Evolutionary conservation across 2,113 vertebrate genomes (phyloP), one percentile per base, ranked within the genome.

Genomic region (Sorex araneus): DNA sequence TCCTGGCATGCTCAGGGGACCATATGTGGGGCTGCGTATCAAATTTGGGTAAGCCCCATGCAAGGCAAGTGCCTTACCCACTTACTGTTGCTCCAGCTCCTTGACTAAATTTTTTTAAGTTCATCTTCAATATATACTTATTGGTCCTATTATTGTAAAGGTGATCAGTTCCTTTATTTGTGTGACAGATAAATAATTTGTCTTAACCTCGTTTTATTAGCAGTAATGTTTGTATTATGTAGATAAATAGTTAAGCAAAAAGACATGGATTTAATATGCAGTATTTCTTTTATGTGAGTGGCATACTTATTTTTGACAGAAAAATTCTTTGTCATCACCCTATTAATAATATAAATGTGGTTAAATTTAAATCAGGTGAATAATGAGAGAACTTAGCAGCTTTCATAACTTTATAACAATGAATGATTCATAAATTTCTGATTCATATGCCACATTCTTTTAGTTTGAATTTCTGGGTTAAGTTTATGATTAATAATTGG

Each of bases 331-430:
- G 16, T 8, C 43, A 66, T 86, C 5, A 67, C 25, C 8, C 77
- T 90, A 40, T 87, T 71, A 77, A 25, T 74, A 67, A 36, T 73
- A 70, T 74, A 66, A 84, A 82, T 50, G 3, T 78, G 54, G 45
- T 19, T 87, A 57, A 74, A 3, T 80, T 81, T 45, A 74, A 77
- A 64, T 54, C 8, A 25, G 4, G 63, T 81, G 23, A 60, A 84
- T 3, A 73, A 30, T 40, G 23, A 85, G 87, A 92, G 4, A 81
- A 64, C 13, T 69, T 7, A 10, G 30, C 54, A 4, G 5, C 77
- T 3, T 50, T 90, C 34, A 43, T 23, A 57, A 36, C 40, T 84
- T 45, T 92, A 87, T 64, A 93, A 34, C 11, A n/a, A 19, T 45
- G 43, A 84, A 77, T 81, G 64, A 4, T 21, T 92, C 66, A 64